Base-by-base conservation (phyloP, 2,113 vertebrate genomes). In the Campylorhamphus procurvoides region DNA sequence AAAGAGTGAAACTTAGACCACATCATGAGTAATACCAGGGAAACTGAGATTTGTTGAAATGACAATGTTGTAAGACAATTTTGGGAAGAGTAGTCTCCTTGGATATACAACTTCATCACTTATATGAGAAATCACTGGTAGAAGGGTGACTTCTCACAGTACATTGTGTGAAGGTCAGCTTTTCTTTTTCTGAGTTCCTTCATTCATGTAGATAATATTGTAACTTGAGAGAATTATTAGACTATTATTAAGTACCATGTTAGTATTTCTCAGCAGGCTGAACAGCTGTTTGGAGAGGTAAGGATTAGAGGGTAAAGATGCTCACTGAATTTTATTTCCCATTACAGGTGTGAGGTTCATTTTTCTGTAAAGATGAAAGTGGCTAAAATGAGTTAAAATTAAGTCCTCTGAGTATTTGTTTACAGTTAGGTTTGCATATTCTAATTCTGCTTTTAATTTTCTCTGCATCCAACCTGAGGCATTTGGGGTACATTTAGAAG, bases 221-320 rank as follows among this genome's bases (percentile, higher is more conserved):
- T 94, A 93, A 79, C 81, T 88, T 77, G 33, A 86, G 73, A 82
- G 60, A 59, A 77, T 80, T 66, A 87, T 74, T 84, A 77, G 52
- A 87, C 39, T 88, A 29, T 63, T 94, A 47, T 63, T 68, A 95
- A 89, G n/a, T 74, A 47, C 16, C 60, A 3, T 64, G 66, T 71
- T 67, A 52, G 15, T 86, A 62, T 91, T 91, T 95, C 83, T 93
- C 50, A 91, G 42, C 29, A 93, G 86, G n/a, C 69, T 88, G 64
- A 86, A 40, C 50, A 92, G 60, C 75, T 93, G 52, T 74, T 81
- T 20, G n/a, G 29, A 90, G 75, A 92, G 39, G 69, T 94, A 75
- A 49, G 62, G 40, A 85, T 82, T 91, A 84, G 39, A 37, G 40
- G 75, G 86, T 79, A 75, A 91, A 84, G 60, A 74, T n/a, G 18